Evolutionary conservation across 2,113 vertebrate genomes (phyloP), one percentile per base, ranked within the genome.

Genomic region (Diphyllodes magnificus): DNA sequence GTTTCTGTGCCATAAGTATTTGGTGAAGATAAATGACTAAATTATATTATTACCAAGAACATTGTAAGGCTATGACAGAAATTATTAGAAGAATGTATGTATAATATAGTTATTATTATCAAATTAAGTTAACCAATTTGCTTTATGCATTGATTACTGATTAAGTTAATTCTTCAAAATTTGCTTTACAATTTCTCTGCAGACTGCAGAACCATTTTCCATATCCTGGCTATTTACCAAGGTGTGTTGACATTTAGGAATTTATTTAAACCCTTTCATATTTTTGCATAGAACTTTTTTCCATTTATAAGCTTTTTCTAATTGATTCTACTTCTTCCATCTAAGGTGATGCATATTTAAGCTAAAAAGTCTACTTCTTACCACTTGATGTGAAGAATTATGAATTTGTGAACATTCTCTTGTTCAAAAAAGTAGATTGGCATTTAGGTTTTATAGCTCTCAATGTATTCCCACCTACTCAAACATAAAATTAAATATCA

Each of bases 401-500:
- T 2, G 35, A 90, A 85, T 95, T 96, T 89, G 51, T 80, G 92
- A 88, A 75, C 33, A 14, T 91, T 93, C 85, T 94, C 92, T 93
- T 94, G 83, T 96, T 90, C 86, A 88, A 69, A 90, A 94, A 94
- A 92, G 71, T 91, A 89, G 86, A 94, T 90, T 96, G 95, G 82
- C 87, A 95, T 93, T 96, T 91, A 86, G 59, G 44, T 93, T 94
- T 95, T 83, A 63, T 93, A 93, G 61, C 71, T 95, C 75, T 93
- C 76, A 54, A 53, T 39, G 76, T 95, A 97, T 82, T 95, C 88
- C 92, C 80, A 88, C 84, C 91, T 92, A 95, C 86, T 92, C 93
- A 90, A 86, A 96, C 92, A 93, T 91, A 80, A 95, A 97, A 94
- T 96, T 92, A 97, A 95, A 92, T 95, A 95, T 57, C 91, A 54